A percentile compares a stretch with the other conserved stretches of the same genome.
phyloP scores from a whole-genome alignment of 1,140 invertebrate species.

The Nasonia giraulti region DNA sequence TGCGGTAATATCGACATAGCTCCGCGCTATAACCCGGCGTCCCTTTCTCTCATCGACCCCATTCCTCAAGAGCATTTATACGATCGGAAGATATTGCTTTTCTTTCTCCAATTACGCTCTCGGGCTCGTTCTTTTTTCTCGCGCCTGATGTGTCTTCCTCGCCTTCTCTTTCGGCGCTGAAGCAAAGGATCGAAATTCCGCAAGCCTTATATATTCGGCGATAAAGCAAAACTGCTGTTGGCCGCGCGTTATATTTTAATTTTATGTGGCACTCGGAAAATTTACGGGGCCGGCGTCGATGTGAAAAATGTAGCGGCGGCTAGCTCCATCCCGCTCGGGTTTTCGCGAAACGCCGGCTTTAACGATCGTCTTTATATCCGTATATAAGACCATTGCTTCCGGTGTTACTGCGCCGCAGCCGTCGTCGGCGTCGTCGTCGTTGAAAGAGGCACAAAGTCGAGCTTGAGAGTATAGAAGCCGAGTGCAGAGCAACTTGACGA shows the following conservation, averaged over 20 bases:
- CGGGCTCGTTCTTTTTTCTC: background rate
- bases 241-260: slow-evolving; percentile 29
- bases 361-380: slow-evolving; percentile 29
- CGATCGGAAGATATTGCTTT: slow-evolving; percentile 29
- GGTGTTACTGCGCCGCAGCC: background rate
- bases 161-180: background rate
- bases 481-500: background rate
- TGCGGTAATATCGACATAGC: background rate
- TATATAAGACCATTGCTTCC: background rate
- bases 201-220: background rate
- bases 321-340: background rate
- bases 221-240: slow-evolving; percentile 23
- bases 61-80: slow-evolving; percentile 18
- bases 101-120: slow-evolving; percentile 27
- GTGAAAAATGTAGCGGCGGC: background rate
- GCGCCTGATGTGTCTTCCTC: background rate
- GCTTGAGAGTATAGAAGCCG: background rate
- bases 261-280: slow-evolving; percentile 29
- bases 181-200: slow-evolving; percentile 12
- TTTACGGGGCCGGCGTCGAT: slow-evolving; percentile 20
- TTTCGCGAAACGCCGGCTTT: slow-evolving; percentile 8
- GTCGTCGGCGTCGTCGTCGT: too few species aligned
- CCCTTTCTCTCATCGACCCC: background rate
- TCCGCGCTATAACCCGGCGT: background rate
- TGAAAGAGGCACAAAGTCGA: background rate